Evolutionary conservation across 1,140 invertebrate species (phyloP).

Genomic region (Cydia fagiglandana): DNA sequence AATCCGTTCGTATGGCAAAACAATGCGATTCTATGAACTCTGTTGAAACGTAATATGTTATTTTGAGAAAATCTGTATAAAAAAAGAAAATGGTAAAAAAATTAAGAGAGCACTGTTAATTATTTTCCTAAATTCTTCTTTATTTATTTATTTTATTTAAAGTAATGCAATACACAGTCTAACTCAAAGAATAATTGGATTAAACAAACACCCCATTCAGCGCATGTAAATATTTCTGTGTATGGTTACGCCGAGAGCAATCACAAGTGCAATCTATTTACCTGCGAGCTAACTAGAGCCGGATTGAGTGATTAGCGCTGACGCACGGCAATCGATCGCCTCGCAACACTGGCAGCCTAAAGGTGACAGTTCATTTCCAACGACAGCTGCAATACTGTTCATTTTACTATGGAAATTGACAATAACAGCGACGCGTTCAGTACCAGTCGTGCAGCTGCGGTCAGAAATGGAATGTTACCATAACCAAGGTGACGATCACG

Average conservation of each 20-base stretch:
- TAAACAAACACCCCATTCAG: neutral
- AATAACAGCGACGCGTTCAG: no score
- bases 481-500: no score
- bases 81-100: neutral
- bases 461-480: no score
- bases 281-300: constrained; percentile 26
- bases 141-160: no score
- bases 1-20: neutral
- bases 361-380: no score
- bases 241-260: neutral
- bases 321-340: constrained; percentile 36
- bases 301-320: constrained; percentile 26
- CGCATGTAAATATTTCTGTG: neutral
- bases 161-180: neutral
- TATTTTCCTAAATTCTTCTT: neutral
- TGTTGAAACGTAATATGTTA: neutral
- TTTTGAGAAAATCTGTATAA: neutral
- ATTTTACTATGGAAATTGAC: no score
- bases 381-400: no score
- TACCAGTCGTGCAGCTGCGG: no score
- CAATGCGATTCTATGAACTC: neutral
- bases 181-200: neutral
- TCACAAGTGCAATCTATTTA: constrained; percentile 6
- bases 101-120: neutral
- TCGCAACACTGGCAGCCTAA: constrained; percentile 36